Base-by-base conservation (phyloP, 2,888 invertebrate genomes). In the Neoaliturus tenellus region DNA sequence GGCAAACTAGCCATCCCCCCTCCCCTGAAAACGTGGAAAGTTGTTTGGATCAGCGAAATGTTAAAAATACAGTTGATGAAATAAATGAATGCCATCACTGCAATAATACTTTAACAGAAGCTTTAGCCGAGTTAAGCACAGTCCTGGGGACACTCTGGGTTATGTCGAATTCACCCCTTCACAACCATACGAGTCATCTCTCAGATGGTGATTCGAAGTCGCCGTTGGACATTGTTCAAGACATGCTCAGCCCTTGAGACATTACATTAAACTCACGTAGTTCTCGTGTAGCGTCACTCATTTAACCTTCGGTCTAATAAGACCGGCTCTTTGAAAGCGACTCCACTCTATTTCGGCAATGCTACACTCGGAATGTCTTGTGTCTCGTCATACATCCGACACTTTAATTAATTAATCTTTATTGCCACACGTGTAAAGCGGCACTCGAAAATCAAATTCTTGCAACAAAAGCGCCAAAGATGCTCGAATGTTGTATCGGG, bases 371-470 rank as follows among this genome's bases (percentile, higher is more conserved):
- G 44, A 75, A 75, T 75, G 1, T 28, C 44, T 14, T n/a, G n/a
- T 20, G 17, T 12, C 33, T 48, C 75, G 48, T 75, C 75, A 75
- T 75, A 48, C 75, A 75, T 75, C 75, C 48, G 75, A 75, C 39
- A 48, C 75, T 44, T 31, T 75, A 75, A 75, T 48, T 75, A 75
- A 75, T 75, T 75, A 75, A 10, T 44, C 75, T 75, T 75, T 48
- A 75, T 75, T 39, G 71, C 71, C 25, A 48, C 75, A 75, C 75
- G 48, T 48, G 75, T 20, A 25, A 41, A 44, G 71, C 71, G 23
- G 20, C 20, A 41, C 31, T 67, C 35, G 33, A 25, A 75, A 75
- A 75, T 75, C 75, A 75, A 44, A 75, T 75, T 75, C 75, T 75
- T 75, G 75, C 28, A 23, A 75, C 75, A 25, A 48, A 44, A 75